phyloP scores from a whole-genome alignment of 2,113 vertebrate genomes.

The Syngnathus floridae region DNA sequence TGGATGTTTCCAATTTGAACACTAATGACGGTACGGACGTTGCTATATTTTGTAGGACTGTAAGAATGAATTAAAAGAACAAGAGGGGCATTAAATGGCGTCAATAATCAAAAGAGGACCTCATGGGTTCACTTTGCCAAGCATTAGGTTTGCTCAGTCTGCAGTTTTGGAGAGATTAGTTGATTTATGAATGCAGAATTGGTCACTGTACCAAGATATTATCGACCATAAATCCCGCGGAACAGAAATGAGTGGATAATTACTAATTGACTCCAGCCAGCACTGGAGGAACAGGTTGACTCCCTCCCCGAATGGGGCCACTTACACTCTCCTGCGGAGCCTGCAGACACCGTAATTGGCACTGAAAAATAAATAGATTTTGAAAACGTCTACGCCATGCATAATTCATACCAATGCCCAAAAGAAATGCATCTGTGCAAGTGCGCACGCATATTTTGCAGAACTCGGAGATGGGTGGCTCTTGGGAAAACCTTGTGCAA shows the following conservation, averaged over 20 bases:
- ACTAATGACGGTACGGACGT: not conserved
- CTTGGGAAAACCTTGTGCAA: constrained; percentile 2
- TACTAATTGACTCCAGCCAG: constrained; percentile 63
- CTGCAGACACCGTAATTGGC: constrained; percentile 64
- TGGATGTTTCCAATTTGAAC: not conserved
- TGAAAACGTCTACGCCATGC: constrained; percentile 52
- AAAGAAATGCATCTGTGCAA: constrained; percentile 50
- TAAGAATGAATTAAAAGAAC: not conserved
- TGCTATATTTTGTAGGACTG: not conserved
- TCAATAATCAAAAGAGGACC: not conserved
- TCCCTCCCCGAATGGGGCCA: constrained; percentile 38
- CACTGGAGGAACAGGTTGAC: constrained; percentile 49
- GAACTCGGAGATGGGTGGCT: constrained; percentile 14
- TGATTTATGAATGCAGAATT: not conserved
- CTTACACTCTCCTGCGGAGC: constrained; percentile 51
- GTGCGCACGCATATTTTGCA: constrained; percentile 28
- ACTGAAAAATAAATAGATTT: constrained; percentile 62
- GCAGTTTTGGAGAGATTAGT: not conserved
- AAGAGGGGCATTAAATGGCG: not conserved
- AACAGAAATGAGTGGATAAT: constrained; percentile 50
- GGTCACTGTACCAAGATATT: not conserved
- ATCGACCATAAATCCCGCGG: constrained; percentile 22
- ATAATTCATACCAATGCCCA: constrained; percentile 63
- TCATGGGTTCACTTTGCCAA: not conserved
- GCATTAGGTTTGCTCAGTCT: not conserved